A percentile compares a stretch with the other conserved stretches of the same genome.
Conservation (phyloP, 2,113 vertebrate genomes). For the Chaenogobius annularis region DNA sequence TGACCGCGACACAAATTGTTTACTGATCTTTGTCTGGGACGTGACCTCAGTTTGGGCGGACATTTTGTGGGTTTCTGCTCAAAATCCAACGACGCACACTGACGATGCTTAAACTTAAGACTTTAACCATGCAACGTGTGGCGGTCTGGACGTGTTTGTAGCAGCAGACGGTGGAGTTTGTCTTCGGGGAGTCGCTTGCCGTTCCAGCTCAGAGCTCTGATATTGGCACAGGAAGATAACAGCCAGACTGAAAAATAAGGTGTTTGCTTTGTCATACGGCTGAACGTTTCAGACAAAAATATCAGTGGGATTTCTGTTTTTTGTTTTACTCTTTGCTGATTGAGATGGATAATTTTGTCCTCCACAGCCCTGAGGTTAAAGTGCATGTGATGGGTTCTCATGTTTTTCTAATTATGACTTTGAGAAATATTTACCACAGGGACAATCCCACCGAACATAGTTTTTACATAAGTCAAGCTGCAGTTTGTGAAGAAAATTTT, state of each 20-base stretch:
- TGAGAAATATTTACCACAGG: too few species aligned
- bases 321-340: background rate
- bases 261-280: slow-evolving; percentile 6
- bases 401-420: too few species aligned
- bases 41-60: background rate
- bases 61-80: background rate
- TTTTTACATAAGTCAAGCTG: too few species aligned
- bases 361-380: too few species aligned
- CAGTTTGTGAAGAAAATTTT: too few species aligned
- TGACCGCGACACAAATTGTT: background rate
- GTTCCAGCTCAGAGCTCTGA: background rate
- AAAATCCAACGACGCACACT: slow-evolving; percentile 10
- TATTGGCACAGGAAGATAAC: slow-evolving; percentile 26
- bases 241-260: background rate
- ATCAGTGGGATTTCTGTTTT: background rate
- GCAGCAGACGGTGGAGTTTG: slow-evolving; percentile 29
- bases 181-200: slow-evolving; percentile 24
- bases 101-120: too few species aligned
- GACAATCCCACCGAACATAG: too few species aligned
- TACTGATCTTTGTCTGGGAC: slow-evolving; percentile 10
- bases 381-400: too few species aligned
- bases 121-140: background rate
- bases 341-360: too few species aligned
- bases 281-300: background rate
- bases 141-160: slow-evolving; percentile 20